Evolutionary conservation across 2,797 vertebrate species (phyloP).

Genomic region (Parotocinclus haroldoi): DNA sequence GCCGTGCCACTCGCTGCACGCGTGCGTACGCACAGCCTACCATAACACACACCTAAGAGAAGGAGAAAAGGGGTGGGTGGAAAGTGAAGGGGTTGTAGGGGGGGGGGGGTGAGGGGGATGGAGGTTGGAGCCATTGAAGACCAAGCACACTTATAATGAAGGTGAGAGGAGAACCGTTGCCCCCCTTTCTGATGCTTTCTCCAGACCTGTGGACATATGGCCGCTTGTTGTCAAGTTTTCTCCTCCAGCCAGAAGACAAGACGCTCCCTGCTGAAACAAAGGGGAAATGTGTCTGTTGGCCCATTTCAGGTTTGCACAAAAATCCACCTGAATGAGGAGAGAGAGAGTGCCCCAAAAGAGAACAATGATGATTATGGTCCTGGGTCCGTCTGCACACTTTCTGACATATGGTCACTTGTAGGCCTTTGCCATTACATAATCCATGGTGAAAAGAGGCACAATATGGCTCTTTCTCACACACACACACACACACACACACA

Average conservation of each 20-base stretch:
- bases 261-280: constrained; percentile 42
- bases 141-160: constrained; percentile 58
- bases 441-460: constrained; percentile 59
- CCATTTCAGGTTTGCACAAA: constrained; percentile 54
- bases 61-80: constrained; percentile 24
- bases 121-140: constrained; percentile 61
- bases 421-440: constrained; percentile 73
- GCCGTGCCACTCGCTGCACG: constrained; percentile 28
- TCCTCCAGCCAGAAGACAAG: constrained; percentile 69
- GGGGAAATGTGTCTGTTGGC: constrained; percentile 29
- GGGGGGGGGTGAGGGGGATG: neutral
- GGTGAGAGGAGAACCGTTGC: constrained; percentile 22
- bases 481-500: constrained; percentile 31
- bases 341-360: constrained; percentile 56
- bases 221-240: constrained; percentile 68
- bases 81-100: constrained; percentile 7
- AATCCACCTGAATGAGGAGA: constrained; percentile 67
- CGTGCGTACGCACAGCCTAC: constrained; percentile 16
- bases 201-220: constrained; percentile 70
- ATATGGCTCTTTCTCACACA: constrained; percentile 66
- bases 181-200: constrained; percentile 59
- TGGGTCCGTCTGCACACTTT: constrained; percentile 67
- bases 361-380: constrained; percentile 69
- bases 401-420: constrained; percentile 77
- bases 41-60: constrained; percentile 40